These are phyloP conservation scores for Laothoe populi DNA, from an alignment of 2,888 invertebrate genomes.

Conservation along the genomic window DNA sequence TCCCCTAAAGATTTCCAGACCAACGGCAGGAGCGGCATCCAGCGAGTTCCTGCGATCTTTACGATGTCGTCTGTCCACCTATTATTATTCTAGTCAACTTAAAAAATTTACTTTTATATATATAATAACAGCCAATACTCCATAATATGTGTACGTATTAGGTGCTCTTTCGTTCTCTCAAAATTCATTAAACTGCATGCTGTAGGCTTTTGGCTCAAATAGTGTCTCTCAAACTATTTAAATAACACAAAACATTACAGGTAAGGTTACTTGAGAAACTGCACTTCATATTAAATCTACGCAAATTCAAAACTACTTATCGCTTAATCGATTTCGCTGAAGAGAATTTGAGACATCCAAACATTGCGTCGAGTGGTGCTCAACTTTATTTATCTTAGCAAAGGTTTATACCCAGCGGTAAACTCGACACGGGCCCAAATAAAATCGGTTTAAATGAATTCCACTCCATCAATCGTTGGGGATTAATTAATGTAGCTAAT, in stretches of 20 bases:
- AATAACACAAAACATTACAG: slow-evolving; percentile 11
- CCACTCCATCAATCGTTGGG: slow-evolving; percentile 48
- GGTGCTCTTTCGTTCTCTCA: no score
- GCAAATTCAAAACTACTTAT: slow-evolving; percentile 28
- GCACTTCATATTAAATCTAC: slow-evolving; percentile 24
- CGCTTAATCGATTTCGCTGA: slow-evolving; percentile 28
- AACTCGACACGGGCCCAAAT: slow-evolving; percentile 36
- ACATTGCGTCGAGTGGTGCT: slow-evolving; percentile 27
- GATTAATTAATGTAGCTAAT: slow-evolving; percentile 53
- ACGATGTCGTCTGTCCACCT: no score
- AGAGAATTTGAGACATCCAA: slow-evolving; percentile 21
- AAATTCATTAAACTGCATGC: no score
- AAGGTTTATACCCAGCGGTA: slow-evolving; percentile 33
- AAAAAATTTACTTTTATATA: no score
- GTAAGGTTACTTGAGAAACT: slow-evolving; percentile 25
- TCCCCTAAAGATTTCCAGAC: no score
- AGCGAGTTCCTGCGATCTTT: no score
- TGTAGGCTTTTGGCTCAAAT: no score
- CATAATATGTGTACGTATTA: no score
- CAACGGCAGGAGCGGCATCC: no score
- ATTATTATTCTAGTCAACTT: no score
- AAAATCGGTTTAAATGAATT: slow-evolving; percentile 49
- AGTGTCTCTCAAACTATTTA: not conserved
- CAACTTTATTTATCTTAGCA: slow-evolving; percentile 42
- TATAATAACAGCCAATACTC: no score